Base-by-base conservation (phyloP, 2,888 invertebrate genomes). In the Mechanitis mazaeus region DNA sequence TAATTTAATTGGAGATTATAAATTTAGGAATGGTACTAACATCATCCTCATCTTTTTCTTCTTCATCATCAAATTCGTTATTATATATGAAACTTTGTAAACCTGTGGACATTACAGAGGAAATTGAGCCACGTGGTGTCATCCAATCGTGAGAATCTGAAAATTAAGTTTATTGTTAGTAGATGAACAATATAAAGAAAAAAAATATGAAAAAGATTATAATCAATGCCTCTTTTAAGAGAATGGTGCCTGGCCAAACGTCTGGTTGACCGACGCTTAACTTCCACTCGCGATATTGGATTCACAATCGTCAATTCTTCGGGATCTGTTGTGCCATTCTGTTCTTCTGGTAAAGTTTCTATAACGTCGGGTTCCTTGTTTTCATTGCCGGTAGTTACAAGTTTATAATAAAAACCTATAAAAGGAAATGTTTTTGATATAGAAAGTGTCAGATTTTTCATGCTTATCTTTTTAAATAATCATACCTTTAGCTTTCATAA, bases 311-410 rank as follows among this genome's bases (percentile, higher is more conserved):
- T 63, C 2, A 75, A 4, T 6, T 84, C 81, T 3, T 65, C 68
- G 3, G 63, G 66, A 0, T 69, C 72, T 1, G 55, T 69, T 67
- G 83, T 69, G 67, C 71, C 87, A 6, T 75, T 77, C 1, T 65
- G 73, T 61, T 86, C 86, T 68, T 87, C 87, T 1, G 77, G 73
- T 57, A 87, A 64, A 0, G 82, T 79, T 59, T 84, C 84, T 38
- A 85, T 84, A 4, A 84, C 83, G 62, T 84, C 85, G 0, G 81
- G 73, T 54, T 87, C 81, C 54, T 82, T 81, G 61, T 80, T 83
- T 63, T 89, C 88, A 63, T 84, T 91, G 46, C 94, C 93, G 9
- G 93, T 91, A n/a, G 92, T 92, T 3, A 95, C 94, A 66, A 95
- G 80, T 57, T 92, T 92, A 74, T 92, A 90, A 67, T 88, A 90